These are phyloP conservation scores for Orthonevra nobilis DNA, from an alignment of 2,888 invertebrate species.

Conservation along the genomic window DNA sequence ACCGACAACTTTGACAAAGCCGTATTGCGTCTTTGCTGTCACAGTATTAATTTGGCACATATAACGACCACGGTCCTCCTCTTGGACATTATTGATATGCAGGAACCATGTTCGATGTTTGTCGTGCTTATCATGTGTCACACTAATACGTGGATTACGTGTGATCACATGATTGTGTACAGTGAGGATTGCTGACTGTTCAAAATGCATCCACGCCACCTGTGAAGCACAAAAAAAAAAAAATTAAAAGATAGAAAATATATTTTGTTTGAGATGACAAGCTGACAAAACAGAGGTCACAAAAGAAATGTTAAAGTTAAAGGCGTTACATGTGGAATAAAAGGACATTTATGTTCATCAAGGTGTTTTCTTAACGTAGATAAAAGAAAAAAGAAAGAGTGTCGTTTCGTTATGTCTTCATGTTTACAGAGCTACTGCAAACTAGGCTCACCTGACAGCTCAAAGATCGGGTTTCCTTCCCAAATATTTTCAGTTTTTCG, in stretches of 20 bases:
- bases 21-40: constrained; percentile 95
- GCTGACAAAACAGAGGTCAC: not conserved
- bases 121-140: constrained; percentile 92
- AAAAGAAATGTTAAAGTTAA: not conserved
- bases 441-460: too few species aligned
- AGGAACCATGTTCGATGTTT: constrained; percentile 94
- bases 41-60: constrained; percentile 98
- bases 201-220: constrained; percentile 98
- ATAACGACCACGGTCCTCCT: constrained; percentile 94
- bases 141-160: constrained; percentile 93
- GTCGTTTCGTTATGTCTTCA: too few species aligned
- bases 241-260: constrained; percentile 27
- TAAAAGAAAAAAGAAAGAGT: too few species aligned
- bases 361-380: too few species aligned
- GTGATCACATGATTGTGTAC: constrained; percentile 97
- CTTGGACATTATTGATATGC: constrained; percentile 94
- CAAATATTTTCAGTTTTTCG: too few species aligned
- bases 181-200: constrained; percentile 94
- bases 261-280: not conserved
- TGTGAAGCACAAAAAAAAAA: constrained; percentile 80
- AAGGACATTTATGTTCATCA: too few species aligned
- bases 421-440: too few species aligned
- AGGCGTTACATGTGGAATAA: too few species aligned
- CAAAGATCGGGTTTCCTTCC: too few species aligned
- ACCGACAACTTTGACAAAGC: constrained; percentile 95